phyloP scores from a whole-genome alignment of 2,113 vertebrate species.

The Phyllostomus discolor region DNA sequence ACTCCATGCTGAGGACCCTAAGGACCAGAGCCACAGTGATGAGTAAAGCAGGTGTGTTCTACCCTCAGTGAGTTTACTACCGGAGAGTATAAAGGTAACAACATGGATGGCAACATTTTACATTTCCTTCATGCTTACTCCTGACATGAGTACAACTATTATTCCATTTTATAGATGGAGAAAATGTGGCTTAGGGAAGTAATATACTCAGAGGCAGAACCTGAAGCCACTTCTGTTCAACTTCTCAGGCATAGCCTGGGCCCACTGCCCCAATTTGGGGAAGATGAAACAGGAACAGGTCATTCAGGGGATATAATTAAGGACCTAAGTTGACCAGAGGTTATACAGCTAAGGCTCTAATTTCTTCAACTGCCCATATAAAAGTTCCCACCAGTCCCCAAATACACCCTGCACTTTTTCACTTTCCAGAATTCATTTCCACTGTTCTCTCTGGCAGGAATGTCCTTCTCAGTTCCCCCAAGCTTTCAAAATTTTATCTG shows the following conservation, averaged over 20 bases:
- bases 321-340: not conserved
- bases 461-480: not conserved
- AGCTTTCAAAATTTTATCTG: not conserved
- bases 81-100: too few species aligned
- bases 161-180: not conserved
- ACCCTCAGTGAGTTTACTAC: not conserved
- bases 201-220: not conserved
- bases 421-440: not conserved
- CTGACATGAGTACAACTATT: not conserved
- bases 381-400: not conserved
- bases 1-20: accelerated
- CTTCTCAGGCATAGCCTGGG: not conserved
- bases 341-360: not conserved
- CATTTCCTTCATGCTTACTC: not conserved
- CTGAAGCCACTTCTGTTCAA: not conserved
- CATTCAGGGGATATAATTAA: not conserved
- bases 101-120: not conserved
- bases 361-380: not conserved
- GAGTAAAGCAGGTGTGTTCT: not conserved
- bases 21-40: not conserved
- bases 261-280: too few species aligned
- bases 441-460: not conserved
- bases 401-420: not conserved
- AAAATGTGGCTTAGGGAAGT: not conserved
- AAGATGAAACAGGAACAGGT: not conserved